Evolutionary conservation across 2,113 vertebrate genomes (phyloP).

Genomic region (Crotalus viridis): DNA sequence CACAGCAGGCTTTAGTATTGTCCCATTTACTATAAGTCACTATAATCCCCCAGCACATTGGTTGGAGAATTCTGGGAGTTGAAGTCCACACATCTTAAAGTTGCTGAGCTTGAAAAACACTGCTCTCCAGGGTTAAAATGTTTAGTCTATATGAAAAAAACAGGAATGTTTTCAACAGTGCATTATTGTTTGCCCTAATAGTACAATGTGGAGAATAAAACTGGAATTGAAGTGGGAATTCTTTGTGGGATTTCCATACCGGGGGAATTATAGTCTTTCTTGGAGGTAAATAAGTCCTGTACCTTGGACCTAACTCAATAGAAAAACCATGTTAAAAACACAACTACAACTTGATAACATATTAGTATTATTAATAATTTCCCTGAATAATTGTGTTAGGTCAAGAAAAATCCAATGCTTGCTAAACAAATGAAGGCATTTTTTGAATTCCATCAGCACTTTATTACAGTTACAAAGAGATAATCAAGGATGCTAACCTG

Average conservation of each 20-base stretch:
- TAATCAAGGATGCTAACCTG: slow-evolving; percentile 39
- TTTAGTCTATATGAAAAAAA: neutral
- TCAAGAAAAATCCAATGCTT: neutral
- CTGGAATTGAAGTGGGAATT: neutral
- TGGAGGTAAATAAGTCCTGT: neutral
- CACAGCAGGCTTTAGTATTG: too few relatives aligned
- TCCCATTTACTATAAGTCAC: neutral
- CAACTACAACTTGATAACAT: neutral
- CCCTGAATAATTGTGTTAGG: neutral
- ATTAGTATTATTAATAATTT: neutral
- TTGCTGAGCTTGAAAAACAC: neutral
- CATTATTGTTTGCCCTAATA: neutral
- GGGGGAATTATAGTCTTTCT: neutral
- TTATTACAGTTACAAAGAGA: slow-evolving; percentile 59
- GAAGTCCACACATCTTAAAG: neutral
- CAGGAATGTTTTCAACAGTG: neutral
- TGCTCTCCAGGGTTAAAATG: neutral
- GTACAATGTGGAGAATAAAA: accelerated
- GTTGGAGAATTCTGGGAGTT: neutral
- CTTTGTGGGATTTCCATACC: neutral
- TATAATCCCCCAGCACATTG: neutral
- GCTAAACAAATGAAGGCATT: neutral
- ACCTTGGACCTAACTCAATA: neutral
- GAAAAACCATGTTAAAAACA: neutral
- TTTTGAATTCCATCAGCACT: slow-evolving; percentile 44